A percentile compares a stretch with the other conserved stretches of the same genome.
Evolutionary conservation across 2,113 vertebrate species (phyloP).

Genomic region (Lophura nycthemera): DNA sequence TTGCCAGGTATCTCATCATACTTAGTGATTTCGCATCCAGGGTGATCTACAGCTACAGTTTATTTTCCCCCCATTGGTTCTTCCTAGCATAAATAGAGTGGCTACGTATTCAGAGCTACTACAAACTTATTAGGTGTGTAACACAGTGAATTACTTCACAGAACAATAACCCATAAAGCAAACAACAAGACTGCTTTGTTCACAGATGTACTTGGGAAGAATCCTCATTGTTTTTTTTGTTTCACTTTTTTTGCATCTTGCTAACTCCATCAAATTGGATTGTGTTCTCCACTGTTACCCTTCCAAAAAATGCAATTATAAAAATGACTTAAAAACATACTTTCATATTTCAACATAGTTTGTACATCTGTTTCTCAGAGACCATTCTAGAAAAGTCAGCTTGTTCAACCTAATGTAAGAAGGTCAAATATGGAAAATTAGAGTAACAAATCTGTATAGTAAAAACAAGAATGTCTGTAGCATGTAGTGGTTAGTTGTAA

Average conservation of each 20-base stretch:
- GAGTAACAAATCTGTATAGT: conserved; percentile 1
- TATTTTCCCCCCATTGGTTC: background rate
- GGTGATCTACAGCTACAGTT: conserved; percentile 44
- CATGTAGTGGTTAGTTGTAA: conserved; percentile 43
- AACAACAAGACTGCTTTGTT: background rate
- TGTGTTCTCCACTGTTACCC: background rate
- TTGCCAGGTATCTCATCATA: background rate
- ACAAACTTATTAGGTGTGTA: conserved; percentile 46
- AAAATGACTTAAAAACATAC: conserved; percentile 24
- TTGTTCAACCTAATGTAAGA: conserved; percentile 50
- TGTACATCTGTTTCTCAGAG: background rate
- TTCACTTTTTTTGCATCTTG: background rate
- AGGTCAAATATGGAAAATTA: conserved; percentile 17
- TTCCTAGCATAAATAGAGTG: conserved; percentile 9
- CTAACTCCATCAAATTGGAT: background rate
- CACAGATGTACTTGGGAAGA: background rate
- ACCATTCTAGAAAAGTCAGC: conserved; percentile 22
- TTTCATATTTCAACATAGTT: background rate
- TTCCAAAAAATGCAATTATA: background rate
- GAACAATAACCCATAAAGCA: conserved; percentile 35
- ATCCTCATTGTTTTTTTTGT: background rate
- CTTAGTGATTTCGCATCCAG: conserved; percentile 10
- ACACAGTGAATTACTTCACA: conserved; percentile 53
- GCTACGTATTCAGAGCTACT: conserved; percentile 54
- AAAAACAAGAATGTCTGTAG: conserved; percentile 16